phyloP scores from a whole-genome alignment of 2,797 vertebrate species.

The Sebastes trivittatus region DNA sequence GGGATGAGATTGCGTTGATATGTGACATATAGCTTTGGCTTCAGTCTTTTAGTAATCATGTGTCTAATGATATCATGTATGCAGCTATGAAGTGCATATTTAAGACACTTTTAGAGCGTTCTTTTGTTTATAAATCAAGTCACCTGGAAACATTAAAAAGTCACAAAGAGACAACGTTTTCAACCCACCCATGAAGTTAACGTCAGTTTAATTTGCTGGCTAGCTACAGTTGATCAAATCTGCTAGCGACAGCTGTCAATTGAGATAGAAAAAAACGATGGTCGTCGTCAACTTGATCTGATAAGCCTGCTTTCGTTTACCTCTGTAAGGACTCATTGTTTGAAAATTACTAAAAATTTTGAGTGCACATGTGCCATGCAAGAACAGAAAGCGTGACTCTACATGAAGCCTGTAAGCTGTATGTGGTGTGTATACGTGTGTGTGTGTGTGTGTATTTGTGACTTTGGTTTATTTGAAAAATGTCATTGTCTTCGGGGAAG shows the following conservation, averaged over 20 bases:
- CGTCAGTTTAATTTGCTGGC: neutral
- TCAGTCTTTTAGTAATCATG: neutral
- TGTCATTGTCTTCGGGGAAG: constrained; percentile 9
- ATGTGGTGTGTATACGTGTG: neutral
- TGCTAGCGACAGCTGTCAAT: neutral
- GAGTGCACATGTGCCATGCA: neutral
- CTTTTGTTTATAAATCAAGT: neutral
- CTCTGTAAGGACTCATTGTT: neutral
- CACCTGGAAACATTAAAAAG: neutral
- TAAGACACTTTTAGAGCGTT: neutral
- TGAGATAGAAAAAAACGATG: neutral
- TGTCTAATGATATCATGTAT: neutral
- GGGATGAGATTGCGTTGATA: too few relatives aligned
- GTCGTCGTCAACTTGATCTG: neutral
- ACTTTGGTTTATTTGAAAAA: constrained; percentile 6
- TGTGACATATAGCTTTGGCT: neutral
- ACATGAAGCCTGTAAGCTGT: neutral
- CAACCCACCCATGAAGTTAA: neutral
- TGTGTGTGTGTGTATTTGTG: neutral
- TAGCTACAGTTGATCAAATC: neutral
- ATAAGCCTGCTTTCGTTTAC: neutral
- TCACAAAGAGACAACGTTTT: neutral
- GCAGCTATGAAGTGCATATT: neutral
- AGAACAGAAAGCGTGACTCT: neutral
- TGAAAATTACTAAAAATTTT: neutral